A percentile compares a stretch with the other conserved stretches of the same genome.
Evolutionary conservation across 2,888 invertebrate genomes (phyloP).

Genomic region (Caenorhabditis sp.): DNA sequence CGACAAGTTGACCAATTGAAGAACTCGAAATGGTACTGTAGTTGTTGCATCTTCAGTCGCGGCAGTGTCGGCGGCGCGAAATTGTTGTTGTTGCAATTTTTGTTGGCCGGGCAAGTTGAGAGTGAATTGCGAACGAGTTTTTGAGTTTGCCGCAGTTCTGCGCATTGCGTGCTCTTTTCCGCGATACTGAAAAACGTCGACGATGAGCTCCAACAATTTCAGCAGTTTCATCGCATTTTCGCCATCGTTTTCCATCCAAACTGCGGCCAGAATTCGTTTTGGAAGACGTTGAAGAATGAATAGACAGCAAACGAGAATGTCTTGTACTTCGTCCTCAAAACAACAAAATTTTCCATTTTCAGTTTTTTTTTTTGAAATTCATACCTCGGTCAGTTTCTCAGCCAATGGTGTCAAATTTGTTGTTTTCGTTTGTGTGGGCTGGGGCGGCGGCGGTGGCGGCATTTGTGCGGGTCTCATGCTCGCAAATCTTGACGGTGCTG

Average conservation of each 20-base stretch:
- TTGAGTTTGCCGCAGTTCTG: constrained; percentile 35
- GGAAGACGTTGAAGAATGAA: constrained; percentile 89
- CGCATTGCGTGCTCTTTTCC: constrained; percentile 38
- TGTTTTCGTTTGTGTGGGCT: neutral
- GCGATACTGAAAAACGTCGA: constrained; percentile 61
- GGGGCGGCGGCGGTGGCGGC: constrained; percentile 29
- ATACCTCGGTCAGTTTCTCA: constrained; percentile 62
- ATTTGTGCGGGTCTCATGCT: constrained; percentile 23
- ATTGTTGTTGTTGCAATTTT: no score
- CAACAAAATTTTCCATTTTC: neutral
- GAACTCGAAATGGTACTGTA: constrained; percentile 72
- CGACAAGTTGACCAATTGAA: constrained; percentile 81
- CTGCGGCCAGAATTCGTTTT: constrained; percentile 73
- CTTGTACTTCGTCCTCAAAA: constrained; percentile 71
- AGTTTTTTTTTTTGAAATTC: no score
- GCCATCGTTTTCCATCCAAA: constrained; percentile 53
- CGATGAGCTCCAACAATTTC: constrained; percentile 57
- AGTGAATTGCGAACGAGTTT: constrained; percentile 29
- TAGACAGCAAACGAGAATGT: constrained; percentile 75
- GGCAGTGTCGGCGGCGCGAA: no score
- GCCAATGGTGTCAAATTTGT: constrained; percentile 46
- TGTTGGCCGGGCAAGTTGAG: constrained; percentile 28
- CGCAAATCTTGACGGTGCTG: constrained; percentile 5
- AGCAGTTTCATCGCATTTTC: constrained; percentile 45
- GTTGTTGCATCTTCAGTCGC: constrained; percentile 6